Base-by-base conservation (phyloP, 1,140 invertebrate genomes). In the Pseudomyrmex concolor region DNA sequence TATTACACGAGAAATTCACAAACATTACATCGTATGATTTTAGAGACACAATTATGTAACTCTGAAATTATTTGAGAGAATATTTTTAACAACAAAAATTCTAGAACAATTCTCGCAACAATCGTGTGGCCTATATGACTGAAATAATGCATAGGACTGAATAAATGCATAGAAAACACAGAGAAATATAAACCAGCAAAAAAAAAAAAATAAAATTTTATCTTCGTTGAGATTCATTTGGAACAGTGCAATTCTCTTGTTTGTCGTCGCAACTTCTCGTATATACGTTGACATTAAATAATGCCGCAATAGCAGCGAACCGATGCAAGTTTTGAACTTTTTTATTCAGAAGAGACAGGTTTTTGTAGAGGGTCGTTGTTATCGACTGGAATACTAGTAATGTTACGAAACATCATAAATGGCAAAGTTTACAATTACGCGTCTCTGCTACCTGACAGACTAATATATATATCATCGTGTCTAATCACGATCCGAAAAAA, bases 131-230 rank as follows among this genome's bases (percentile, higher is more conserved):
- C 43, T 74, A 51, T 74, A 45, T 45, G 2, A 12, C 50, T 51
- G 13, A 51, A 51, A 51, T 51, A 34, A 34, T 34, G 34, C 34
- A 34, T 7, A 34, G 34, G 34, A 34, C n/a, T 60, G 8, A 59
- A 54, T 17, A 9, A 54, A 17, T 48, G 13, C 34, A 60, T 55
- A 34, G 19, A 17, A 77, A 67, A 43, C 9, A 5, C 5, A 34
- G 50, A 15, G 9, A 48, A 48, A 64, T n/a, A 17, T 19, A 45
- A 4, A 17, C 1, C 8, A n/a, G 43, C 73, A 13, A 50, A 54
- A 51, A 43, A 51, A 43, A 34, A 50, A 54, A 51, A 43, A 43
- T 66, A 77, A 77, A 77, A 77, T 60, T 73, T 13, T 8, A 77
- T 34, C 2, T 67, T 12, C n/a, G 8, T 77, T 67, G 62, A 5